Conservation (phyloP, 2,113 vertebrate species). For the Lampris incognitus region DNA sequence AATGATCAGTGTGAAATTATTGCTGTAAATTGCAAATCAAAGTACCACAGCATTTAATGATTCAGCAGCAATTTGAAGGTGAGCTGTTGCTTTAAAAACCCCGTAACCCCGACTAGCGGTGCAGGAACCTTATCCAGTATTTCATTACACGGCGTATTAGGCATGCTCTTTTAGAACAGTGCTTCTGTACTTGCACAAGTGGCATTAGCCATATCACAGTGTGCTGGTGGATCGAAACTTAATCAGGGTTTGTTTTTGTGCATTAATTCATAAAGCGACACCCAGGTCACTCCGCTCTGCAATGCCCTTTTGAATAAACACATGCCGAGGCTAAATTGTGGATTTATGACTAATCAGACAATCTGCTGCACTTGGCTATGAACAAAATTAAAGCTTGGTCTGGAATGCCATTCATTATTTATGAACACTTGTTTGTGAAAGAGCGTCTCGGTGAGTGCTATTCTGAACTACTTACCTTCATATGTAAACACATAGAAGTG, state of each 20-base stretch:
- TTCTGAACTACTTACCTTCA: background rate
- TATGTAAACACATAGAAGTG: too few relatives aligned
- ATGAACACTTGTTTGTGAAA: constrained; percentile 41
- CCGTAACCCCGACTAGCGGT: constrained; percentile 50
- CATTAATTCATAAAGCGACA: constrained; percentile 61
- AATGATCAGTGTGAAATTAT: background rate
- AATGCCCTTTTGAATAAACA: constrained; percentile 58
- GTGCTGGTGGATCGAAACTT: constrained; percentile 68
- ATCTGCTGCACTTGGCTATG: constrained; percentile 50
- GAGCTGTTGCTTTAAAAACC: constrained; percentile 51
- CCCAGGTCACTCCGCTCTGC: constrained; percentile 46
- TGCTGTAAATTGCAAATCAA: constrained; percentile 29
- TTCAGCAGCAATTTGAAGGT: constrained; percentile 37
- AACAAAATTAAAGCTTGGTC: constrained; percentile 25
- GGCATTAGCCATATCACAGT: constrained; percentile 14
- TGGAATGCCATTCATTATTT: constrained; percentile 27
- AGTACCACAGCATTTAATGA: constrained; percentile 16
- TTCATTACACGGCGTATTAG: constrained; percentile 76
- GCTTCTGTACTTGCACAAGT: constrained; percentile 30
- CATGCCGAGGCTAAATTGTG: constrained; percentile 36
- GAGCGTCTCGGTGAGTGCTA: background rate
- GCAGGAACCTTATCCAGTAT: constrained; percentile 53
- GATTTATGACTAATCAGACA: constrained; percentile 60
- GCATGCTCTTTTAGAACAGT: constrained; percentile 51
- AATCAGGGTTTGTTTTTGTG: constrained; percentile 66